These are phyloP conservation scores for Orchesella flavescens DNA, from an alignment of 2,888 invertebrate species.

Conservation along the genomic window DNA sequence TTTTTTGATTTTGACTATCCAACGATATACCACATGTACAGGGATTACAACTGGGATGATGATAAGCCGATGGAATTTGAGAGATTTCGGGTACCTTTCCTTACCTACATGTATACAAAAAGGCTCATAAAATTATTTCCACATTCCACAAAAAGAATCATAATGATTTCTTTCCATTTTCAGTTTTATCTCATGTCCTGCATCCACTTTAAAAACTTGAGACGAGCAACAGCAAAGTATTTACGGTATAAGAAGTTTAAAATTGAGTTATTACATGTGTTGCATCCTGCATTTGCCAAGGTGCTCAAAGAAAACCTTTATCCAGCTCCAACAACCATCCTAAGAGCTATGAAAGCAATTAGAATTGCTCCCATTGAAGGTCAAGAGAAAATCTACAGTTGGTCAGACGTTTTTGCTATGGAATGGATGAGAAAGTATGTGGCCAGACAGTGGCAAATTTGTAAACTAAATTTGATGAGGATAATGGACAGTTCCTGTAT, in stretches of 20 bases:
- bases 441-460: background rate
- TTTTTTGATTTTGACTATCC: slow-evolving; percentile 63
- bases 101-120: too few relatives aligned
- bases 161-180: background rate
- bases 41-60: slow-evolving; percentile 60
- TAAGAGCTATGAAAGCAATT: slow-evolving; percentile 45
- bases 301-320: slow-evolving; percentile 42
- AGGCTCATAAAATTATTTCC: too few relatives aligned
- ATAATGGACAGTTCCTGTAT: slow-evolving; percentile 13
- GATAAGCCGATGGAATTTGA: slow-evolving; percentile 57
- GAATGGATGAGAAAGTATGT: slow-evolving; percentile 39
- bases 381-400: slow-evolving; percentile 36
- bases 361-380: slow-evolving; percentile 56
- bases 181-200: slow-evolving; percentile 61
- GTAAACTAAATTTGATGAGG: slow-evolving; percentile 31
- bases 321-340: slow-evolving; percentile 48
- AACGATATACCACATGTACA: slow-evolving; percentile 56
- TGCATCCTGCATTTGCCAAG: slow-evolving; percentile 16
- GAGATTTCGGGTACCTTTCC: slow-evolving; percentile 47
- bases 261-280: slow-evolving; percentile 28
- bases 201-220: slow-evolving; percentile 47
- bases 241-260: slow-evolving; percentile 58
- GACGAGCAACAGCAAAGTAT: slow-evolving; percentile 45
- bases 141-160: too few relatives aligned
- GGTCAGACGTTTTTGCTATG: slow-evolving; percentile 44